Conservation (phyloP, 2,113 vertebrate species). For the Leuciscus idus region DNA sequence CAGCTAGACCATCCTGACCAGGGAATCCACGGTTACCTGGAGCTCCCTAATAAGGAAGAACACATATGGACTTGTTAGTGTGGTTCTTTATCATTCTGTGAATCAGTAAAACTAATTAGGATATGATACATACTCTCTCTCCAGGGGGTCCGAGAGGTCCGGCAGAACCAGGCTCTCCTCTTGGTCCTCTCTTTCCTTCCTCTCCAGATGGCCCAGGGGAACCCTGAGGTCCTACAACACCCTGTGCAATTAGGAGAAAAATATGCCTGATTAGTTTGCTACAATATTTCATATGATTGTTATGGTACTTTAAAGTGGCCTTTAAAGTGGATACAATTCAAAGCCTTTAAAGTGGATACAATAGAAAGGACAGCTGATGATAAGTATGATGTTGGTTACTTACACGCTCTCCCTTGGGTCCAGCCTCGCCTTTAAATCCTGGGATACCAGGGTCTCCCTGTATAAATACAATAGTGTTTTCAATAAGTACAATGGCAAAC, state of each 20-base stretch:
- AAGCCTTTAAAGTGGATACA: not conserved
- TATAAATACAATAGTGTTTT: conserved; percentile 48
- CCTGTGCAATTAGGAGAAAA: conserved; percentile 70
- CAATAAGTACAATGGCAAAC: not conserved
- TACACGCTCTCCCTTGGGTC: conserved; percentile 94
- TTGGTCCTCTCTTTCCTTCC: conserved; percentile 94
- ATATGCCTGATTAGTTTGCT: conserved; percentile 24
- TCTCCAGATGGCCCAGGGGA: conserved; percentile 87
- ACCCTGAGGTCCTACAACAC: conserved; percentile 87
- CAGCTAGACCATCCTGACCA: conserved; percentile 94
- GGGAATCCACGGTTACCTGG: conserved; percentile 97
- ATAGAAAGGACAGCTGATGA: not conserved
- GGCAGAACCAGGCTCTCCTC: conserved; percentile 90
- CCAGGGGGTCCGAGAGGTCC: conserved; percentile 91
- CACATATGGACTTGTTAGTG: not conserved
- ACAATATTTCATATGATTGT: not conserved
- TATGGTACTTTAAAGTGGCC: not conserved
- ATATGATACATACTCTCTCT: conserved; percentile 84
- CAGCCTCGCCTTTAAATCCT: conserved; percentile 95
- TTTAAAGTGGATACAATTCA: not conserved
- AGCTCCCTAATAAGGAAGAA: conserved; percentile 80
- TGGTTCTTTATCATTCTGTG: not conserved
- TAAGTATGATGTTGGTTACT: conserved; percentile 67
- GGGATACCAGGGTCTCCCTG: conserved; percentile 94
- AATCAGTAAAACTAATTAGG: not conserved